Base-by-base conservation (phyloP, 30 jellyfish, hydroid and myxozoan species). In the Hydractinia echinata region DNA sequence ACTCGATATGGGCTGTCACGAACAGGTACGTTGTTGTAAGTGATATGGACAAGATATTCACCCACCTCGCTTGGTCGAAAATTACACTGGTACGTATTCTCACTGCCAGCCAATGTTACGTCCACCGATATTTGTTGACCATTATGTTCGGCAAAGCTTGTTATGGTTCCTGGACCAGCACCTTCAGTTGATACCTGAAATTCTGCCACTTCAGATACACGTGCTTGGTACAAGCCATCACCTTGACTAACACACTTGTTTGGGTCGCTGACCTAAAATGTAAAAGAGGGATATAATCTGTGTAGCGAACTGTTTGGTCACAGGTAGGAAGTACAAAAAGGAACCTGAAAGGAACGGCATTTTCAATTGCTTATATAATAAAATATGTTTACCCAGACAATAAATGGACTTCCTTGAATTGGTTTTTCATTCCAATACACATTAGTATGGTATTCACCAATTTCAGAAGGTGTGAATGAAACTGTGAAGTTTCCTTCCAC, bases 151-250 rank as follows among this genome's bases (percentile, higher is more conserved):
- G 89, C 90, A 79, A 68, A 64, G 5, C 93, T 94, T 55, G 72
- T 39, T 51, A 93, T 53, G 14, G 72, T 88, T n/a, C 99, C 99
- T 5, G 99, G 99, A 18, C 99, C 99, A 14, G 95, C 99, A 18
- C 96, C 99, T 16, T 76, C 81, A 53, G 99, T 88, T 18, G 96
- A 76, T 20, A 93, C 96, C 55, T 93, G 95, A 66, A 93, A 93
- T 20, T 70, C 20, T 1, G 92, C 81, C 11, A 83, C 88, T 67
- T 93, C 99, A 67, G 83, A 73, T n/a, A 93, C 67, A 3, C 96
- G 86, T 58, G 96, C 88, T 76, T 87, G 95, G 15, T 93, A 71
- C 74, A 93, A 84, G 66, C 94, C 95, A 39, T 88, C 99, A 11
- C 99, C 99, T 79, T 77, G 94, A 1, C 96, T 90, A 49, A 86